These are phyloP conservation scores for Marcusenius ussheri DNA, from an alignment of 2,113 vertebrate species.

Conservation along the genomic window DNA sequence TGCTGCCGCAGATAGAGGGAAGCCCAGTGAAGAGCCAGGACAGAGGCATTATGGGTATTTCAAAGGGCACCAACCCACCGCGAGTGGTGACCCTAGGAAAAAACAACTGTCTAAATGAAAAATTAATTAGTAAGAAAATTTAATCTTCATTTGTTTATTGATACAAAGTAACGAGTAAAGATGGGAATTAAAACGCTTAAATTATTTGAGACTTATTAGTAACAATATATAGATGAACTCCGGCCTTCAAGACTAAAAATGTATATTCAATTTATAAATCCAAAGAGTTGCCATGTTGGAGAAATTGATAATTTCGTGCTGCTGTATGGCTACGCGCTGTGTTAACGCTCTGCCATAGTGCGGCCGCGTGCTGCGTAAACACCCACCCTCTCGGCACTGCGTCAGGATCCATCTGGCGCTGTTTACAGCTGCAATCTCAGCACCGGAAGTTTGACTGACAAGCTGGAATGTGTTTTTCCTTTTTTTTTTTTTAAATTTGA, in stretches of 20 bases:
- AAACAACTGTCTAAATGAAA: neutral
- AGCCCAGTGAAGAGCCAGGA: neutral
- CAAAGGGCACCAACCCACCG: neutral
- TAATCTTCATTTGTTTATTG: neutral
- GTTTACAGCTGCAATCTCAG: conserved; percentile 2
- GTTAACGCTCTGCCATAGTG: neutral
- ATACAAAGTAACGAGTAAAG: neutral
- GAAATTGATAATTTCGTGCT: neutral
- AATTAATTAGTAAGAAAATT: fast-evolving
- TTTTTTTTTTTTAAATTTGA: neutral
- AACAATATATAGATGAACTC: neutral
- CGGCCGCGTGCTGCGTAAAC: neutral
- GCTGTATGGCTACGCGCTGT: neutral
- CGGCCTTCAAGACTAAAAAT: neutral
- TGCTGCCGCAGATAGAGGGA: neutral
- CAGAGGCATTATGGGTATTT: neutral
- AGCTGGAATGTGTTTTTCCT: neutral
- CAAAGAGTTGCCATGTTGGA: neutral
- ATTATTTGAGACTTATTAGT: neutral
- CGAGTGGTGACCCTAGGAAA: neutral
- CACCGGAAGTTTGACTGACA: conserved; percentile 16
- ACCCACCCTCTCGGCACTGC: neutral
- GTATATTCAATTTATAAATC: neutral
- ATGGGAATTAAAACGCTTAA: neutral
- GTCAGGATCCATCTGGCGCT: neutral